Conservation (phyloP, 2,113 vertebrate genomes). For the Paralichthys olivaceus region DNA sequence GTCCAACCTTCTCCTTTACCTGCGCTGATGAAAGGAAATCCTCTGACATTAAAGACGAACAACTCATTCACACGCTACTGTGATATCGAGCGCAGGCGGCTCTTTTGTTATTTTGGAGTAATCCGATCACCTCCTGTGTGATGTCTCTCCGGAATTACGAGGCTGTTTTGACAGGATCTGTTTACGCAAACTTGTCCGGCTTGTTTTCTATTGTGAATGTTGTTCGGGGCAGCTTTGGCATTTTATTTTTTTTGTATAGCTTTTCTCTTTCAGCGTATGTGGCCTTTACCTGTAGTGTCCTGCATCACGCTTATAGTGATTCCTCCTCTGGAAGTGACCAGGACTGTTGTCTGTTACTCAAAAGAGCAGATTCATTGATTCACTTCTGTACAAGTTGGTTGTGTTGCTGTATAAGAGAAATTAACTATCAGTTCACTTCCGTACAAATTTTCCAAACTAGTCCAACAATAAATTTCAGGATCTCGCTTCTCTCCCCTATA, state of each 20-base stretch:
- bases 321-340: conserved; percentile 8
- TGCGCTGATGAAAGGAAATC: conserved; percentile 19
- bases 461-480: neutral
- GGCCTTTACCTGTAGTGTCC: conserved; percentile 11
- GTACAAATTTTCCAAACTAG: neutral
- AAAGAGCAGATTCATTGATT: conserved; percentile 1
- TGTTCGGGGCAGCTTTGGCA: neutral
- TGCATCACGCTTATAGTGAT: conserved; percentile 28
- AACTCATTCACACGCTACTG: conserved; percentile 38
- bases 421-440: neutral
- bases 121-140: conserved; percentile 34
- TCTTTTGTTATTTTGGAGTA: conserved; percentile 48
- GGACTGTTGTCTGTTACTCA: neutral
- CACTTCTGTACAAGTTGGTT: neutral
- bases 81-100: conserved; percentile 10
- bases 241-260: conserved; percentile 10
- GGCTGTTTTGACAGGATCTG: conserved; percentile 41
- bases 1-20: conserved; percentile 11
- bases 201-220: conserved; percentile 21
- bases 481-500: neutral
- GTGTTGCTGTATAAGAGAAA: too few species aligned
- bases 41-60: conserved; percentile 13
- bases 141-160: conserved; percentile 36
- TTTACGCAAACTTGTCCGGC: conserved; percentile 51
- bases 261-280: conserved; percentile 30